A percentile compares a stretch with the other conserved stretches of the same genome.
These are phyloP conservation scores for Sialis fuliginosa DNA, from an alignment of 2,888 invertebrate species.

Conservation along the genomic window DNA sequence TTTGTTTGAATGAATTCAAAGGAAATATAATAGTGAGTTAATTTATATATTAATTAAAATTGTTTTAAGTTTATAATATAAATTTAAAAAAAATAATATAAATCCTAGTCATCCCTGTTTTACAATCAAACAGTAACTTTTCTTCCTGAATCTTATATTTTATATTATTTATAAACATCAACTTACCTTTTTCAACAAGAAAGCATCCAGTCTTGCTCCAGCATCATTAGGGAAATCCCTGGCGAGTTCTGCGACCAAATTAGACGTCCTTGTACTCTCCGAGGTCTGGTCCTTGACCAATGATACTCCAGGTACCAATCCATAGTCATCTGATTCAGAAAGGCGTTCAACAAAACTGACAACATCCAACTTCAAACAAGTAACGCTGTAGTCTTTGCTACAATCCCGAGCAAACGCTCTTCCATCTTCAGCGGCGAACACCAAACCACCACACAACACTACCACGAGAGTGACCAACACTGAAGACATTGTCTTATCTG, in stretches of 20 bases:
- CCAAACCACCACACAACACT: neutral
- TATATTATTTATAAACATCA: too few species aligned
- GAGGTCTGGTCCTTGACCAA: slow-evolving; percentile 43
- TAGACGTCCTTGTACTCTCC: slow-evolving; percentile 35
- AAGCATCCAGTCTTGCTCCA: slow-evolving; percentile 58
- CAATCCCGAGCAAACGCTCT: slow-evolving; percentile 31
- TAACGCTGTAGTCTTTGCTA: slow-evolving; percentile 41
- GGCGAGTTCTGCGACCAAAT: slow-evolving; percentile 57
- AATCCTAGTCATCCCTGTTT: too few species aligned
- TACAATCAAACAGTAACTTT: too few species aligned
- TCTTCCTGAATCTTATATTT: too few species aligned
- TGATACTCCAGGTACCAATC: slow-evolving; percentile 54
- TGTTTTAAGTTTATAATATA: too few species aligned
- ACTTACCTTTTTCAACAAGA: slow-evolving; percentile 39
- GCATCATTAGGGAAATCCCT: slow-evolving; percentile 59
- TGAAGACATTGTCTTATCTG: neutral
- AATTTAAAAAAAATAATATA: too few species aligned
- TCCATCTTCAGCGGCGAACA: neutral
- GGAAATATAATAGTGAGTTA: too few species aligned
- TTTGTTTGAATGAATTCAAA: too few species aligned
- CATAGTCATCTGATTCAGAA: slow-evolving; percentile 48
- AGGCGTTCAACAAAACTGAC: slow-evolving; percentile 58
- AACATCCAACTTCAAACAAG: slow-evolving; percentile 63
- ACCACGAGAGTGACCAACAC: neutral
- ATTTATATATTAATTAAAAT: too few species aligned